phyloP scores from a whole-genome alignment of 1,140 invertebrate species.

The Bombyx mori region ASM3026992v2 NC_085127.1:9419501-9420000 shows the following conservation, averaged over 20 bases:
- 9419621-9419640: conserved; percentile 34
- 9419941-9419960: conserved; percentile 2
- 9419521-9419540: conserved; percentile 19
- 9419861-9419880: conserved; percentile 84
- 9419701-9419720: conserved; percentile 81
- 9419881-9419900: conserved; percentile 67
- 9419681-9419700: conserved; percentile 75
- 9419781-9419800: conserved; percentile 80
- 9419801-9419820: conserved; percentile 78
- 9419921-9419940: background rate
- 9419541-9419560: conserved; percentile 64
- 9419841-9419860: conserved; percentile 91
- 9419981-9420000: conserved; percentile 18
- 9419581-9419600: conserved; percentile 46
- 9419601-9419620: conserved; percentile 61
- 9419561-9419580: conserved; percentile 55
- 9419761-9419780: conserved; percentile 74
- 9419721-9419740: conserved; percentile 74
- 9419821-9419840: conserved; percentile 87
- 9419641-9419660: background rate
- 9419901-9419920: too few relatives aligned
- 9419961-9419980: conserved; percentile 5
- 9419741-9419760: conserved; percentile 74
- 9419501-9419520: conserved; percentile 33
- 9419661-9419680: conserved; percentile 35